A percentile compares a stretch with the other conserved stretches of the same genome.
These are phyloP conservation scores for Bubalus kerabau DNA, from an alignment of 2,113 vertebrate species.

Conservation along the genomic window DNA sequence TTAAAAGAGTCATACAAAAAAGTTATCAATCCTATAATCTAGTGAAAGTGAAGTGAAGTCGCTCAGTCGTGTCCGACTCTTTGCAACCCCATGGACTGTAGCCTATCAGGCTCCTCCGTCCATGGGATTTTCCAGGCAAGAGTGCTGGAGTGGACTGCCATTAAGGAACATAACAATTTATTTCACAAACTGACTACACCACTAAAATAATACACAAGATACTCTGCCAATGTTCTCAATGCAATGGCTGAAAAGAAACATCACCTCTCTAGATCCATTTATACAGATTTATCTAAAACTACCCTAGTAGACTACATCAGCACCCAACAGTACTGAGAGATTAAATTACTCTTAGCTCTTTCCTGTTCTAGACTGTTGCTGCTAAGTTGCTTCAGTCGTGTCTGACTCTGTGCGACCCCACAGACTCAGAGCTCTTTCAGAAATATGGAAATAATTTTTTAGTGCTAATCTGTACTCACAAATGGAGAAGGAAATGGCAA, in stretches of 20 bases:
- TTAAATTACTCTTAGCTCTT: not conserved
- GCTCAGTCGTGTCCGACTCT: too few species aligned
- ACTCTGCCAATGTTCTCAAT: not conserved
- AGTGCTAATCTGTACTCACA: not conserved
- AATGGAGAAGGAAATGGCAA: not conserved
- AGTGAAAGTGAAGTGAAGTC: too few species aligned
- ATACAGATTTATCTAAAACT: not conserved
- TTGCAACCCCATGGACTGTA: too few species aligned
- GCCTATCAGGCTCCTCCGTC: too few species aligned
- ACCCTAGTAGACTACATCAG: not conserved
- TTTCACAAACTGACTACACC: not conserved
- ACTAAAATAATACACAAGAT: not conserved
- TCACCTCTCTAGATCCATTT: not conserved
- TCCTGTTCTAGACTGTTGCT: not conserved
- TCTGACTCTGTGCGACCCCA: too few species aligned
- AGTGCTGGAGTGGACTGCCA: too few species aligned
- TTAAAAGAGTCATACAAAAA: not conserved
- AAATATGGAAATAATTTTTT: not conserved
- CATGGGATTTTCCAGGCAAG: too few species aligned
- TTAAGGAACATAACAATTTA: not conserved
- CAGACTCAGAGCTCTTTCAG: not conserved
- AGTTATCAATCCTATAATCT: not conserved
- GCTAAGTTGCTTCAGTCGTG: too few species aligned
- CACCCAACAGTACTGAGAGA: not conserved
- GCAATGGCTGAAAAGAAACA: not conserved